Conservation (phyloP, 2,113 vertebrate species). For the Prunella fulvescens region DNA sequence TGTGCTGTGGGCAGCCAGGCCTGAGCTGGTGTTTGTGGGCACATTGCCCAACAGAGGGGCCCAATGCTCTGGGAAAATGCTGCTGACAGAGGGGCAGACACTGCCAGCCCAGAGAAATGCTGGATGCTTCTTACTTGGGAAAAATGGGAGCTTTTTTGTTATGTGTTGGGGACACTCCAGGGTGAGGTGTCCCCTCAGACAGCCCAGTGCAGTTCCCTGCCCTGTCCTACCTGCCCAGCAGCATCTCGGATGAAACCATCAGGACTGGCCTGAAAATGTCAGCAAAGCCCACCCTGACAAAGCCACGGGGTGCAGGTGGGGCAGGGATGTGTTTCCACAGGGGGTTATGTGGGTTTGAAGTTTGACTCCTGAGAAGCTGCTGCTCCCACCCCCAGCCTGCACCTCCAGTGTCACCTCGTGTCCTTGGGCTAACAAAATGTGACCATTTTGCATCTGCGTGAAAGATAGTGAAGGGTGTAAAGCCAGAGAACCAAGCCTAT, state of each 20-base stretch:
- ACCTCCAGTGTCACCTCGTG: accelerated
- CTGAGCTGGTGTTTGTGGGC: not conserved
- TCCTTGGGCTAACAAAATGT: not conserved
- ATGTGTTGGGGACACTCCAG: accelerated
- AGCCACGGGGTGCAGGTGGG: not conserved
- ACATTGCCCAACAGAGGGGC: accelerated
- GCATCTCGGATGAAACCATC: accelerated
- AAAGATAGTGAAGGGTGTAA: not conserved
- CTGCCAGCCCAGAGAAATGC: not conserved
- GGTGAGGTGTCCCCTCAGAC: not conserved
- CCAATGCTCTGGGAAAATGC: accelerated
- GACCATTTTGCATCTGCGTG: not conserved
- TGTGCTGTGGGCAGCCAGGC: accelerated
- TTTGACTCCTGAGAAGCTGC: not conserved
- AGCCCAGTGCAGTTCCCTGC: not conserved
- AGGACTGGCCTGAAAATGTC: not conserved
- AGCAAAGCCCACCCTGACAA: accelerated
- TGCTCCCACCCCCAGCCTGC: not conserved
- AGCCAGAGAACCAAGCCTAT: not conserved
- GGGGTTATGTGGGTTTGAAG: not conserved
- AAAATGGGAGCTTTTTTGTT: not conserved
- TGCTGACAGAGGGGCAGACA: not conserved
- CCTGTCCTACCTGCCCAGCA: not conserved
- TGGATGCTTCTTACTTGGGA: not conserved
- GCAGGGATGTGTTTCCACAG: not conserved